Evolutionary conservation across 2,888 invertebrate species (phyloP), one percentile per base, ranked within the genome.

Genomic region (Quadriops clusia): DNA sequence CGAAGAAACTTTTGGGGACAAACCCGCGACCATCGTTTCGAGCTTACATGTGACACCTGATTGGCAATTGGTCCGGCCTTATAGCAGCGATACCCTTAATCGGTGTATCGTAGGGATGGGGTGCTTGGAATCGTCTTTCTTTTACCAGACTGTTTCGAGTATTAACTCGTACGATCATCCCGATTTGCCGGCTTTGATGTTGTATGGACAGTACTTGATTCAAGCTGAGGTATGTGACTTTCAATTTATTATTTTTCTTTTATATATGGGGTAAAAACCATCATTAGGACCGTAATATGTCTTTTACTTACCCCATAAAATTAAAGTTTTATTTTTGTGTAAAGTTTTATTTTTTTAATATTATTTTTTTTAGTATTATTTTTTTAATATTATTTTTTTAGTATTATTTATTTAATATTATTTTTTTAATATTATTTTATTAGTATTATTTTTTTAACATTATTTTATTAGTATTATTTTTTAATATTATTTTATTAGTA

Each of bases 141-240:
- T 83, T 36, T 67, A 67, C 35, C 82, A 81, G 56, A 64, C 73
- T 13, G 68, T 72, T 10, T 73, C 74, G 11, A 74, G 78, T 29
- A 74, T 85, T 32, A 65, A 58, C 2, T 72, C 76, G 12, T 74
- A 70, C 53, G 59, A 62, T 26, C 59, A 73, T 53, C 59, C 72
- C 1, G 78, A 81, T 50, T 57, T 80, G 18, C 78, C 89, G 6
- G 74, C 84, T 28, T 62, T 90, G 15, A 61, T 77, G 44, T 75
- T 90, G 16, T 81, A 81, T 40, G 65, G 87, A 40, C 84, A 89
- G 61, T 93, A 90, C 63, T 73, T 91, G 45, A 80, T 76, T 5
- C 89, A 89, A 60, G 65, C 80, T 1, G 89, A 90, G 68, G 84
- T 79, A 53, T 48, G 47, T 36, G 18, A 21, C 12, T 13, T 12